Base-by-base conservation (phyloP, 2,797 vertebrate species). In the Mus spretus region DNA sequence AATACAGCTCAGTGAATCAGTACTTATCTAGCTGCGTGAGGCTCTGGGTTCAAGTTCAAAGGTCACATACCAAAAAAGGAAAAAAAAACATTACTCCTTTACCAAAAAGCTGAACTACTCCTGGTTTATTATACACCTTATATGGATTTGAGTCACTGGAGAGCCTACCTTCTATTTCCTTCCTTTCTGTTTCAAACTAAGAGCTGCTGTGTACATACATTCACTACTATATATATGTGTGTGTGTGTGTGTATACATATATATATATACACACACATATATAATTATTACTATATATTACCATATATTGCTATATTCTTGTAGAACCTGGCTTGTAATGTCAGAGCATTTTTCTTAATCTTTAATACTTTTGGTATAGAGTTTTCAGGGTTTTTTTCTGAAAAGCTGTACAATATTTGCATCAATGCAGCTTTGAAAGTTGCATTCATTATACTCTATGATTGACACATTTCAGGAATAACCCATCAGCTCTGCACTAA, bases 381-480 rank as follows among this genome's bases (percentile, higher is more conserved):
- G 59, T 79, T 37, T 50, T 87, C 10, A 20, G 12, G 44, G 44
- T 44, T 44, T 44, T 94, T 94, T 88, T 70, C 28, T 80, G n/a
- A 57, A 85, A 88, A 93, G 15, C 12, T 70, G 0, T 57, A 67
- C 57, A 77, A 90, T 40, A 55, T 95, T 70, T 94, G 17, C 9
- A 95, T 65, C 75, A 61, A 75, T 2, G 50, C 37, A 31, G 92
- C 65, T 90, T 91, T 82, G 77, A 92, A 94, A 53, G 40, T 37
- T 82, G 82, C 19, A 61, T 70, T 61, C 40, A 81, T 55, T 92
- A 40, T 78, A 59, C 24, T 50, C 37, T 93, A 78, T 37, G 86
- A 94, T 96, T 96, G 96, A 97, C 67, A 94, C 75, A 90, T 95
- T 98, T 89, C 92, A 90, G 97, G 22, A 7, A 94, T 96, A 90